Percentiles rank a stretch among this genome's conserved stretches.
Evolutionary conservation across 2,797 vertebrate species (phyloP).

Genomic region (Coendou prehensilis): DNA sequence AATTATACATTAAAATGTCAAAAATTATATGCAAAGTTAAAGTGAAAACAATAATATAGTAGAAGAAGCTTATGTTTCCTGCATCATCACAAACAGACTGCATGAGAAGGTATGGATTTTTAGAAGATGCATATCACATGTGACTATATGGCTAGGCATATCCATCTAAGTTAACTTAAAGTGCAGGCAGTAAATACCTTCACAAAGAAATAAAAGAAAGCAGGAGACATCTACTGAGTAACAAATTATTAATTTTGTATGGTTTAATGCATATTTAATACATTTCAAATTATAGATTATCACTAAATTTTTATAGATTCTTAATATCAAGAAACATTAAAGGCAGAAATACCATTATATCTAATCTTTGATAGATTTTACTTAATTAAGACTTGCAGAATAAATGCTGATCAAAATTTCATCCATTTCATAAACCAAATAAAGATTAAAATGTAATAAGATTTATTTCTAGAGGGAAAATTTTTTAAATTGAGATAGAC

Average conservation of each 20-base stretch:
- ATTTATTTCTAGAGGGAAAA: neutral
- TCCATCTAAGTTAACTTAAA: neutral
- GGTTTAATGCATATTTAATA: neutral
- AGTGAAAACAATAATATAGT: neutral
- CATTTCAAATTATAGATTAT: neutral
- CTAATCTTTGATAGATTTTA: constrained; percentile 17
- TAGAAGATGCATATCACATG: neutral
- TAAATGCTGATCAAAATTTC: neutral
- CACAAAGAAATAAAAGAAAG: neutral
- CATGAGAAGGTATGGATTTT: neutral
- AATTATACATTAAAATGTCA: neutral
- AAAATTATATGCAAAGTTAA: neutral
- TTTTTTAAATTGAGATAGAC: neutral
- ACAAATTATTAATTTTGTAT: neutral
- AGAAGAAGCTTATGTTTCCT: neutral
- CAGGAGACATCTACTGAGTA: neutral
- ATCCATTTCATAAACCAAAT: constrained; percentile 1
- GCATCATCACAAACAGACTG: neutral
- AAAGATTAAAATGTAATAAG: neutral
- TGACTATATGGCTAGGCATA: neutral
- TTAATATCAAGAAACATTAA: constrained; percentile 17
- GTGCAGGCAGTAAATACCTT: neutral
- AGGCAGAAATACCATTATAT: neutral
- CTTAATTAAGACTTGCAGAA: constrained; percentile 18
- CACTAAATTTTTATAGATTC: neutral